Evolutionary conservation across 35 echinoderm and acorn worm species (phyloP).

Genomic region (Apostichopus japonicus): DNA sequence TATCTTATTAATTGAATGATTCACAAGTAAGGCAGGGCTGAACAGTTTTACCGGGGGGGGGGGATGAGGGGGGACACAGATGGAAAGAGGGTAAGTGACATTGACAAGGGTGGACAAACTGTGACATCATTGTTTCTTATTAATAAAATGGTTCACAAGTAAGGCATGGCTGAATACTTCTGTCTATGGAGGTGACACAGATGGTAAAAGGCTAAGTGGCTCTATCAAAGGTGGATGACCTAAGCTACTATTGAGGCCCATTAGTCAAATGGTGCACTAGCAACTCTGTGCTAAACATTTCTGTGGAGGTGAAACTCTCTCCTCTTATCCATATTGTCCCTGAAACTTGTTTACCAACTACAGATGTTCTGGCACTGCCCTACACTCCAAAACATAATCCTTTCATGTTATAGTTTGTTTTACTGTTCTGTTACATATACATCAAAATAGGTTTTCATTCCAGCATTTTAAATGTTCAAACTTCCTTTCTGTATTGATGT

Average conservation of each 20-base stretch:
- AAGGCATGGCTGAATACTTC: no score
- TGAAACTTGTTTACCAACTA: not conserved
- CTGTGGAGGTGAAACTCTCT: no score
- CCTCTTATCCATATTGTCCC: not conserved
- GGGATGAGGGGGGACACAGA: conserved; percentile 60
- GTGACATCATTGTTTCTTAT: not conserved
- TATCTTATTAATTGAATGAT: not conserved
- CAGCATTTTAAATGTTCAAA: no score
- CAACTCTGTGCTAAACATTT: not conserved
- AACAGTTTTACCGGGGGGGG: no score
- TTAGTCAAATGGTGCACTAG: not conserved
- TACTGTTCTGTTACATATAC: no score
- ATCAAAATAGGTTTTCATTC: no score
- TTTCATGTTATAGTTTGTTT: no score
- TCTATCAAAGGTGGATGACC: not conserved
- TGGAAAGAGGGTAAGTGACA: conserved; percentile 74
- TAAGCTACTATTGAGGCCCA: not conserved
- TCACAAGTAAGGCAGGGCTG: not conserved
- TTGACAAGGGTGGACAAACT: not conserved
- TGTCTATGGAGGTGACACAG: conserved; percentile 74
- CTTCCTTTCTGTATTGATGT: no score
- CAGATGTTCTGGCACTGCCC: no score
- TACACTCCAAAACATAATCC: no score
- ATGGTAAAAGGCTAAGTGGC: conserved; percentile 80
- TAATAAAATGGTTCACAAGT: not conserved